phyloP scores from a whole-genome alignment of 1,140 invertebrate genomes.

The Grapholita molesta region DNA sequence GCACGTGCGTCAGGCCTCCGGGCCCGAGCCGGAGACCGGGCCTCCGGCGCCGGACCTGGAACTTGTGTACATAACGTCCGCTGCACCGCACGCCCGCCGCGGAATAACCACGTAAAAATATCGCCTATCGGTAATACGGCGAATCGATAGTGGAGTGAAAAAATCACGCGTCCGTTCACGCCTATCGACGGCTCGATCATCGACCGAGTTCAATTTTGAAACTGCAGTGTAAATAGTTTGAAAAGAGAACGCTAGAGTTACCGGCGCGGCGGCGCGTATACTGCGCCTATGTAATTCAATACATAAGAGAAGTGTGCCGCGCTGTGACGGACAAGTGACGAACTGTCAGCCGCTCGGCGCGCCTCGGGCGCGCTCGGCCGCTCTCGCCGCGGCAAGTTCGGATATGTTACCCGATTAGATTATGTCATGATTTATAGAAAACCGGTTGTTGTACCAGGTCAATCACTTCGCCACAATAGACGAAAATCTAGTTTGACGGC shows the following conservation, averaged over 20 bases:
- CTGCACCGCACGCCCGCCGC: constrained; percentile 26
- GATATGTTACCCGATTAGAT: constrained; percentile 50
- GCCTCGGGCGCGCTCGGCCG: constrained; percentile 36
- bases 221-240: constrained; percentile 44
- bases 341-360: constrained; percentile 61
- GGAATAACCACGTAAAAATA: constrained; percentile 27
- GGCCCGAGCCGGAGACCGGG: background rate
- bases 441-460: constrained; percentile 43
- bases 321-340: constrained; percentile 65
- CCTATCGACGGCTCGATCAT: constrained; percentile 22
- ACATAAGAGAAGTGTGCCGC: constrained; percentile 61
- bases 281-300: constrained; percentile 66
- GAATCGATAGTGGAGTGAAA: constrained; percentile 30
- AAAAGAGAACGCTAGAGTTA: constrained; percentile 50
- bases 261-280: constrained; percentile 49
- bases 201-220: constrained; percentile 34
- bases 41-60: constrained; percentile 19
- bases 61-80: constrained; percentile 20
- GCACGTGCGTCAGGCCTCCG: constrained; percentile 46
- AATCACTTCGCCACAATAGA: constrained; percentile 39
- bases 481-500: constrained; percentile 29
- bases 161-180: constrained; percentile 18
- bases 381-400: constrained; percentile 35
- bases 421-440: constrained; percentile 57
- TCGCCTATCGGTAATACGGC: constrained; percentile 21